These are phyloP conservation scores for Synergus laeviventris DNA, from an alignment of 2,888 invertebrate species.

Conservation along the genomic window DNA sequence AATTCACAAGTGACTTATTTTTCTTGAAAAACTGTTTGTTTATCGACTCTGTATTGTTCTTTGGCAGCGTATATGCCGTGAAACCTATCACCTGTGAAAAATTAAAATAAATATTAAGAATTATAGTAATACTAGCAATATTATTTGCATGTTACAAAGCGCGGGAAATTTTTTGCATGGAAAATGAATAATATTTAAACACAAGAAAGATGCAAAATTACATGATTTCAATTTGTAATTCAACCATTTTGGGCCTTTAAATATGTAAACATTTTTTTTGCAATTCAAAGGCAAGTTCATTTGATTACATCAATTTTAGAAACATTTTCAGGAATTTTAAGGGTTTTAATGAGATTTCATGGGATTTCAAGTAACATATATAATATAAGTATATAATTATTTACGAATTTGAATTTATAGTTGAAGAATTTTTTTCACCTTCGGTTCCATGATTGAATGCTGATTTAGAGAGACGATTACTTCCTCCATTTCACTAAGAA, in stretches of 20 bases:
- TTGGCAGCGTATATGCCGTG: conserved; percentile 87
- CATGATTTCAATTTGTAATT: no score
- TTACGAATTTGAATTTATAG: neutral
- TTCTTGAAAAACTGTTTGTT: conserved; percentile 89
- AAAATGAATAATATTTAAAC: no score
- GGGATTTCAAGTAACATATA: no score
- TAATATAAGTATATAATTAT: neutral
- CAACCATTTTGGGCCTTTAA: no score
- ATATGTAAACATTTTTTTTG: no score
- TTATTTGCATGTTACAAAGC: neutral
- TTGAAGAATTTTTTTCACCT: conserved; percentile 77
- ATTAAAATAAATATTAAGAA: neutral
- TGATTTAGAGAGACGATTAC: conserved; percentile 91
- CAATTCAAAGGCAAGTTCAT: no score
- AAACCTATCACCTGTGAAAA: conserved; percentile 84
- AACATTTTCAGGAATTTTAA: no score
- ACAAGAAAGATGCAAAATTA: no score
- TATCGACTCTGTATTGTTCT: conserved; percentile 85
- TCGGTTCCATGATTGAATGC: conserved; percentile 94
- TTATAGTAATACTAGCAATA: neutral
- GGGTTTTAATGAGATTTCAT: no score
- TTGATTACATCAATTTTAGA: no score
- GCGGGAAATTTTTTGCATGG: no score
- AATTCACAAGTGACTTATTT: conserved; percentile 91
- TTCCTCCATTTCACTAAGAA: conserved; percentile 87